A percentile compares a stretch with the other conserved stretches of the same genome.
Conservation (phyloP, 2,797 vertebrate genomes). For the Macrochelys suwanniensis region DNA sequence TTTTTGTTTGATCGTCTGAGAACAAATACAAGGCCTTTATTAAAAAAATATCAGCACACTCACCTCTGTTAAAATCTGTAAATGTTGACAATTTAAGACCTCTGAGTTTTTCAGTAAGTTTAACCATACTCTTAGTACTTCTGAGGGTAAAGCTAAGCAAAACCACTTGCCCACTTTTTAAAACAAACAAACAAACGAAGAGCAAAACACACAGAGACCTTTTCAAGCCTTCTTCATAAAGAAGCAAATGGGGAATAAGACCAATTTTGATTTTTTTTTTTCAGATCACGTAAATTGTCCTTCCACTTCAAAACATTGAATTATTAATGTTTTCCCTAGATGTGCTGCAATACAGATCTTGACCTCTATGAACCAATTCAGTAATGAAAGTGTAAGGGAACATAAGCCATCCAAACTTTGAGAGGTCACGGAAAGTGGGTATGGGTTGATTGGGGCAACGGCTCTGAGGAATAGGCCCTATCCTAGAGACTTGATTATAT, state of each 20-base stretch:
- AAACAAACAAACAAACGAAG: background rate
- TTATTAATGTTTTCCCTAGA: background rate
- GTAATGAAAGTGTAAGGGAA: background rate
- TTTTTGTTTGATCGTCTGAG: background rate
- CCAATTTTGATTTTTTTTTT: background rate
- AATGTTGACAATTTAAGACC: background rate
- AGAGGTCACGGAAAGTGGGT: background rate
- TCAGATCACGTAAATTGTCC: background rate
- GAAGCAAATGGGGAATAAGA: background rate
- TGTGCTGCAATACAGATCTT: background rate
- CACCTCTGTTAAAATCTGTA: background rate
- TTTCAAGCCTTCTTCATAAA: background rate
- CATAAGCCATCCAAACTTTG: background rate
- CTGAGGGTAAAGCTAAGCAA: background rate
- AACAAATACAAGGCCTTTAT: background rate
- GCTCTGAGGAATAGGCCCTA: background rate
- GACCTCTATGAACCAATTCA: background rate
- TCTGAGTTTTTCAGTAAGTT: accelerated
- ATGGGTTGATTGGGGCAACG: background rate
- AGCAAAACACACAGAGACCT: background rate
- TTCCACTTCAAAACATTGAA: background rate
- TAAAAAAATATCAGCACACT: background rate
- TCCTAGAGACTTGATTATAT: background rate
- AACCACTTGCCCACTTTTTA: background rate
- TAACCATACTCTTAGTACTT: background rate